These are phyloP conservation scores for Seriola dumerili DNA, from an alignment of 2,113 vertebrate genomes.

Conservation along the genomic window DNA sequence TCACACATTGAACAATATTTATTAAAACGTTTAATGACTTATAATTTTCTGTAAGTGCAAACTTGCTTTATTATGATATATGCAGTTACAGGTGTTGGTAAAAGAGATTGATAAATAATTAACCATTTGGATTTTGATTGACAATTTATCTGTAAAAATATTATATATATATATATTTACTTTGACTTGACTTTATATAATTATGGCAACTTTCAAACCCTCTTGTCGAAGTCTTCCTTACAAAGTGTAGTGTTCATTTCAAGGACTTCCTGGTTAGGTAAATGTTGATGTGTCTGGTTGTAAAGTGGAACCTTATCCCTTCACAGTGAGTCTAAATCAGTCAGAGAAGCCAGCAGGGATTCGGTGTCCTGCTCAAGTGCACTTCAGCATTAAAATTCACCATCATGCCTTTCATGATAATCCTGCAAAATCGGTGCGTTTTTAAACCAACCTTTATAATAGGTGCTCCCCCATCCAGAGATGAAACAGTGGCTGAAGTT, in stretches of 20 bases:
- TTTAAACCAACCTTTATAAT: slow-evolving; percentile 58
- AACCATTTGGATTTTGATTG: not conserved
- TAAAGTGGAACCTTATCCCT: not conserved
- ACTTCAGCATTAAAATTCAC: not conserved
- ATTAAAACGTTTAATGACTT: too few relatives aligned
- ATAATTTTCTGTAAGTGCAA: too few relatives aligned
- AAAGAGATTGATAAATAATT: slow-evolving; percentile 5
- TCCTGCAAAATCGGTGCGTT: not conserved
- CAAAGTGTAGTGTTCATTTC: not conserved
- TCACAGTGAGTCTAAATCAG: not conserved
- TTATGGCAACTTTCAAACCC: not conserved
- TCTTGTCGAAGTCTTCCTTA: too few relatives aligned
- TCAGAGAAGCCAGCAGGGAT: not conserved
- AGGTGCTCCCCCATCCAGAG: slow-evolving; percentile 73
- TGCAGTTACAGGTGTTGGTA: not conserved
- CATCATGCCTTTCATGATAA: not conserved
- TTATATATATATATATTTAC: too few relatives aligned
- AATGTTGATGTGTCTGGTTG: not conserved
- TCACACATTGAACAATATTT: too few relatives aligned
- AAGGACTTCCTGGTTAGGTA: not conserved
- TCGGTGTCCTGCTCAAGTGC: not conserved
- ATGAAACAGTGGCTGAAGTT: slow-evolving; percentile 73
- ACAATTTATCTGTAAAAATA: not conserved
- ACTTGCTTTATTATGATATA: too few relatives aligned
- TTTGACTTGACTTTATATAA: too few relatives aligned